Conservation (phyloP, 2,113 vertebrate genomes). For the Microcebus lehilahytsara region DNA sequence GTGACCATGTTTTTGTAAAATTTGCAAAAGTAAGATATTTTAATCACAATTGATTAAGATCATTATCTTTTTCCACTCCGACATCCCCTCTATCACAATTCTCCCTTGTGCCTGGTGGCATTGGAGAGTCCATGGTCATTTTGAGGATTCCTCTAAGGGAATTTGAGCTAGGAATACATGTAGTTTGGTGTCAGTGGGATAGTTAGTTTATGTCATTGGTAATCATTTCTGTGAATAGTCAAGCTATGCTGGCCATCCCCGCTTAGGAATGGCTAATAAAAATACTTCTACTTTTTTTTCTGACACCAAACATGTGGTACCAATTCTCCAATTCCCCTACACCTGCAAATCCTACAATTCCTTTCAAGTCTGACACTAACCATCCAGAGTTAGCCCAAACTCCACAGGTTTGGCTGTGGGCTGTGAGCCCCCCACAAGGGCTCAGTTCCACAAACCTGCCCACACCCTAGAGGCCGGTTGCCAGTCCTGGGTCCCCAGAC, state of each 20-base stretch:
- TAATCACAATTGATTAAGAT: neutral
- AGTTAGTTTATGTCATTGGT: neutral
- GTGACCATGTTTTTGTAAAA: neutral
- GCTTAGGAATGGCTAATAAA: neutral
- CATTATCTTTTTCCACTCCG: neutral
- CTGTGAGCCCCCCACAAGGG: neutral
- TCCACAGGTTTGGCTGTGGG: neutral
- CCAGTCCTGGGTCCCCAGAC: neutral
- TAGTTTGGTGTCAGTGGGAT: neutral
- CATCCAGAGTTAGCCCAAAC: neutral
- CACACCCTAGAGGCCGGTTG: neutral
- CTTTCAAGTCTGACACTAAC: neutral
- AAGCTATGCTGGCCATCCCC: neutral
- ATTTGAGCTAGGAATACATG: neutral
- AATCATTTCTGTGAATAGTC: conserved; percentile 20
- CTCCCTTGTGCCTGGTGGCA: neutral
- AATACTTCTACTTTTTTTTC: neutral
- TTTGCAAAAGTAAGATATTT: neutral
- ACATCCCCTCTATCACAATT: neutral
- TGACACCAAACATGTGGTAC: neutral
- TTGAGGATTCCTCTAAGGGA: neutral
- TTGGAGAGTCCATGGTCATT: neutral
- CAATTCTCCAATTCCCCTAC: too few relatives aligned
- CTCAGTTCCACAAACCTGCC: neutral
- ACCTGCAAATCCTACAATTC: neutral